Base-by-base conservation (phyloP, 2,113 vertebrate species). In the Barbus barbus region DNA sequence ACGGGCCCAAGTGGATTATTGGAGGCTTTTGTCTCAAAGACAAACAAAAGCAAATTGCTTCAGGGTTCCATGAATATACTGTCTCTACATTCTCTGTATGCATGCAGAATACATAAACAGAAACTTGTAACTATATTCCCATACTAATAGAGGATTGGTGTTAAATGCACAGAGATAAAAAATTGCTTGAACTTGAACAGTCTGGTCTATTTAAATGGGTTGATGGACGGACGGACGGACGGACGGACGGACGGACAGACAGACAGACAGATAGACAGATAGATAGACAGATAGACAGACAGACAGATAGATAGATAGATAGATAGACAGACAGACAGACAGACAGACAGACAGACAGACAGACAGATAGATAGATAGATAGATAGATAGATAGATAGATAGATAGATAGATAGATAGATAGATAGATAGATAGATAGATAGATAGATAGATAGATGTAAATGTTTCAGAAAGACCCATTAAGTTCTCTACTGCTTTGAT, bases 11-110 rank as follows among this genome's bases (percentile, higher is more conserved):
- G 24, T 44, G 22, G 58, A 61, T 80, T 65, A 80, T 80, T 78
- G 14, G 5, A 79, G 14, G 56, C 36, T 63, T 79, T 79, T 80
- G 58, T 80, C 16, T 76, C 73, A 53, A 76, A 76, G 24, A 46
- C 53, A 46, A 13, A 80, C 36, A 80, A 80, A 44, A 65, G 78
- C 44, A 53, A 31, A 76, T 51, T 53, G 48, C 24, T 53, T 53
- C 73, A 76, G 48, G 14, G 8, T 33, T 76, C 9, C 18, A 51
- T 76, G 73, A 76, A 48, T 48, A 28, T 28, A 18, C 48, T 74
- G 73, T 76, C 36, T 22, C 73, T 51, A 22, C 46, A 22, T 79
- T 79, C 14, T 38, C 77, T 24, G 1, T 78, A 24, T 44, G 74
- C 48, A 76, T 51, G 4, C 18, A 53, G 13, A 78, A 56, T 20